Base-by-base conservation (phyloP, 2,113 vertebrate species). In the Toxotes jaculatrix region DNA sequence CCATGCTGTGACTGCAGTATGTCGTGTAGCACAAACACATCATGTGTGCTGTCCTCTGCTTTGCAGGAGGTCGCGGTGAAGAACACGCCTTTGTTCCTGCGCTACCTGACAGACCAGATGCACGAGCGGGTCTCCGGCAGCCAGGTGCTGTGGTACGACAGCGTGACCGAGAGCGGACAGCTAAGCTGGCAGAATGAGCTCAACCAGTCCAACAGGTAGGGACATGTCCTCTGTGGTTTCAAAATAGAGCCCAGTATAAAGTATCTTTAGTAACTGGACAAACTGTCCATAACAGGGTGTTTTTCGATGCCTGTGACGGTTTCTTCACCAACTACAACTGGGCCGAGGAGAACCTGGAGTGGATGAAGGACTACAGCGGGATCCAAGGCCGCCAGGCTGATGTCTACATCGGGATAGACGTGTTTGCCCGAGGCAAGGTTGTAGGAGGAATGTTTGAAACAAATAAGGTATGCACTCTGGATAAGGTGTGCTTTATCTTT, bases 301-400 rank as follows among this genome's bases (percentile, higher is more conserved):
- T 98, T 88, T 98, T 99, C 0, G 94, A 97, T 0, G 91, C 94
- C 7, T 99, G 98, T 0, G 97, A 99, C 0, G 98, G 98, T 51
- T 91, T 99, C 60, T 99, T 99, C 89, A 97, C 97, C 74, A 99
- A 99, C 95, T 99, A 99, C 89, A 99, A 99, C 94, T 99, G 98
- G 98, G 95, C 92, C 3, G 96, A 96, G 86, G 88, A 92, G 53
- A 95, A 95, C 43, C 94, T 99, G 87, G 92, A 95, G 88, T 83
- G 77, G 45, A 96, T 96, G 32, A 81, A 13, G 0, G n/a, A 9
- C 1, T 87, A 89, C 84, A 90, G 92, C 0, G 93, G 79, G 0
- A 68, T 69, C 0, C 95, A 96, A n/a, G 89, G 63, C 0, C 96
- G 97, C 16, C 88, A 64, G 55, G 87, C 89, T 0, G 97, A 99